A percentile compares a stretch with the other conserved stretches of the same genome.
Conservation (phyloP, 2,113 vertebrate species). For the Smithornis capensis region DNA sequence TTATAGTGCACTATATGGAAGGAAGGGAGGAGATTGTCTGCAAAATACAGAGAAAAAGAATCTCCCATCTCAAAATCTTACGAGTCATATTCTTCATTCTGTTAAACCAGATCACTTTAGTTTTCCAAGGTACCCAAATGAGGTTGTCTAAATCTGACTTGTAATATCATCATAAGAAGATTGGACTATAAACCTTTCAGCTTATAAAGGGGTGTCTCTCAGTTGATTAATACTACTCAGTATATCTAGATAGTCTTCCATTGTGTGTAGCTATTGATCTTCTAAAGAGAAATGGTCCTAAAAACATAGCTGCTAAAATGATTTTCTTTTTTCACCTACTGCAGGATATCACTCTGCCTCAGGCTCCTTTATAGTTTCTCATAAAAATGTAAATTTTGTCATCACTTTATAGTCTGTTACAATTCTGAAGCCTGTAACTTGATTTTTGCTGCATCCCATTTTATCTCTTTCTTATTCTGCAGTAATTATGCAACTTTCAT, state of each 20-base stretch:
- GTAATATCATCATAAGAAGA: neutral
- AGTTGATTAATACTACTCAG: conserved; percentile 2
- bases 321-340: neutral
- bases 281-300: conserved; percentile 6
- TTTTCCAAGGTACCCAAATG: neutral
- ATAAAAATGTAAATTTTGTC: conserved; percentile 61
- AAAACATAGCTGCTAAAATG: neutral
- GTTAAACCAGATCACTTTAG: neutral
- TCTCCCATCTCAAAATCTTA: neutral
- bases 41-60: neutral
- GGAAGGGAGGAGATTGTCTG: neutral
- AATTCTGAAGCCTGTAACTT: neutral
- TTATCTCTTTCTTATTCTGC: neutral
- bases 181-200: conserved; percentile 31
- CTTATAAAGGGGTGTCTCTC: neutral
- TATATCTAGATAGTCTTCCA: neutral
- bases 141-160: neutral
- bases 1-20: neutral
- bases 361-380: conserved; percentile 18
- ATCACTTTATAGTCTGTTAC: neutral
- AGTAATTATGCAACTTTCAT: conserved; percentile 31
- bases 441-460: neutral
- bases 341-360: neutral
- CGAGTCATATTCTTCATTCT: neutral
- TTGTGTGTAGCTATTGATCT: conserved; percentile 20